Conservation (phyloP, 2,797 vertebrate species). For the Alcedo quadribrachys region DNA sequence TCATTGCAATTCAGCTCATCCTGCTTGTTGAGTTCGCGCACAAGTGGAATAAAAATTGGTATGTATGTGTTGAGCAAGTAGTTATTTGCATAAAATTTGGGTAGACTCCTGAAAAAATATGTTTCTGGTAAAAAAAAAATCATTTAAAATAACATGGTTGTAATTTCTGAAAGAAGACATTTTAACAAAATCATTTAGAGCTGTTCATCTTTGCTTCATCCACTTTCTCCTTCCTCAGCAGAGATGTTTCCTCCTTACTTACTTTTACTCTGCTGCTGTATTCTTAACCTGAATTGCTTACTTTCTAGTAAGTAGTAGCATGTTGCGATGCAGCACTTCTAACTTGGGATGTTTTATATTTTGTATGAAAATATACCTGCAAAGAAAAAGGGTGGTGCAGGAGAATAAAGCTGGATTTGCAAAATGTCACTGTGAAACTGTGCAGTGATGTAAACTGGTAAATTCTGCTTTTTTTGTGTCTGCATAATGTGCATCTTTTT, state of each 20-base stretch:
- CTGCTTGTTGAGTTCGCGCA: constrained; percentile 96
- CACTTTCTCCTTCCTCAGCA: neutral
- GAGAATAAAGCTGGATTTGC: neutral
- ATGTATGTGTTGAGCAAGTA: constrained; percentile 74
- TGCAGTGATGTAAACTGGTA: neutral
- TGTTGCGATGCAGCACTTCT: neutral
- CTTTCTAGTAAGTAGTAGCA: neutral
- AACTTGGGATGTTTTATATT: neutral
- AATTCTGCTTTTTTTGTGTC: neutral
- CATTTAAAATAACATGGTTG: neutral
- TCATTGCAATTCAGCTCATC: constrained; percentile 92
- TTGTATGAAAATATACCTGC: neutral
- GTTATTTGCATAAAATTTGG: neutral
- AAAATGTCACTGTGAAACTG: neutral
- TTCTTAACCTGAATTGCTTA: neutral
- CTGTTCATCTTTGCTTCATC: neutral
- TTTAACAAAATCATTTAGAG: neutral
- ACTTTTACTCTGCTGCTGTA: neutral
- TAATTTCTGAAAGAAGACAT: neutral
- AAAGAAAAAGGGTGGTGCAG: neutral
- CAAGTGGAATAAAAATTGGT: constrained; percentile 99
- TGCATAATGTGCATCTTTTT: neutral
- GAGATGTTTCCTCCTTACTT: neutral
- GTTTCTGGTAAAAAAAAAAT: neutral
- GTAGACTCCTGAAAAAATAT: neutral